Percentiles rank a stretch among this genome's conserved stretches.
Evolutionary conservation across 2,797 vertebrate genomes (phyloP).

Genomic region (Acrocephalus scirpaceus): DNA sequence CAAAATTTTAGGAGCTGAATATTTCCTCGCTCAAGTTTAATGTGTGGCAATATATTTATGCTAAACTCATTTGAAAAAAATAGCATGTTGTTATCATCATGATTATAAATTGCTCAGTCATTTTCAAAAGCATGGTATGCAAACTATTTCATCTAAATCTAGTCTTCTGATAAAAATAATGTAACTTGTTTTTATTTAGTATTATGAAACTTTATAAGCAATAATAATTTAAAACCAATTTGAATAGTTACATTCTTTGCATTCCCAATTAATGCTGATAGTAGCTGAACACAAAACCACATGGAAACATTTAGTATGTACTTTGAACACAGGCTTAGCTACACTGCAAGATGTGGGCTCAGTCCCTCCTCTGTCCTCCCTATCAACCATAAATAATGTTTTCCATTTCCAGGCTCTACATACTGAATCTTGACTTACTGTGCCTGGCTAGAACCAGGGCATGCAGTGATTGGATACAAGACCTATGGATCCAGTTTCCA

Average conservation of each 20-base stretch:
- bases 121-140: background rate
- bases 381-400: background rate
- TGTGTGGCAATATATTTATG: background rate
- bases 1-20: background rate
- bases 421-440: background rate
- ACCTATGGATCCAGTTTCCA: background rate
- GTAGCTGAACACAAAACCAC: background rate
- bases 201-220: background rate
- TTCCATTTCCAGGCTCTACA: background rate
- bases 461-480: rapidly evolving
- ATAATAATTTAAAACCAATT: background rate
- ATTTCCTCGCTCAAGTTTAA: background rate
- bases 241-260: background rate
- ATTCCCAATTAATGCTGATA: background rate
- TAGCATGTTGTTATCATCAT: background rate
- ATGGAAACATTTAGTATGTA: rapidly evolving
- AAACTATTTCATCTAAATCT: background rate
- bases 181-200: background rate
- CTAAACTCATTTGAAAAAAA: background rate
- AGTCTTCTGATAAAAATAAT: background rate
- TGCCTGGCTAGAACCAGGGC: background rate
- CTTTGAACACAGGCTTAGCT: background rate
- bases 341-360: background rate
- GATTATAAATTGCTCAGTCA: background rate
- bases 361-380: background rate